A percentile compares a stretch with the other conserved stretches of the same genome.
Evolutionary conservation across 1,140 invertebrate species (phyloP).

Genomic region (Pollicipes pollicipes): DNA sequence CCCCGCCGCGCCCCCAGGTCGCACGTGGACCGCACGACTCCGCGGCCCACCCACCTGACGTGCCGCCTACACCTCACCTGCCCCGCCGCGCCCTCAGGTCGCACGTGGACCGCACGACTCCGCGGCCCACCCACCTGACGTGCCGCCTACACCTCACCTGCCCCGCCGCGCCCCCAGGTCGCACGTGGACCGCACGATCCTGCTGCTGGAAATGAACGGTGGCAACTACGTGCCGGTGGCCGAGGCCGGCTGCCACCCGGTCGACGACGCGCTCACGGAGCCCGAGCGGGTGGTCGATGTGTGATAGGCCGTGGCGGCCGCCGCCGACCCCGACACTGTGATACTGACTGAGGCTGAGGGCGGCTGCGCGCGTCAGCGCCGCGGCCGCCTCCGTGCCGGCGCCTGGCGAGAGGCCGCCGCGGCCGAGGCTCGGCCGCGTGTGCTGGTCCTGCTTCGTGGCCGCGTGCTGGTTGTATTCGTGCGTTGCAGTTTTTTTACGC

Average conservation of each 20-base stretch:
- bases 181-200: slow-evolving; percentile 69
- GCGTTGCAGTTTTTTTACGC: neutral
- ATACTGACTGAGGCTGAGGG: neutral
- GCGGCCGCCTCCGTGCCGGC: too few species aligned
- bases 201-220: slow-evolving; percentile 65
- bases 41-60: too few species aligned
- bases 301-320: neutral
- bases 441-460: too few species aligned
- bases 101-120: too few species aligned
- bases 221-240: slow-evolving; percentile 84
- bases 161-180: slow-evolving; percentile 37
- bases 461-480: too few species aligned
- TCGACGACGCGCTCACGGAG: neutral
- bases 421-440: too few species aligned
- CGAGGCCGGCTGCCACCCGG: slow-evolving; percentile 41
- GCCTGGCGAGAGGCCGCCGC: too few species aligned
- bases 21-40: too few species aligned
- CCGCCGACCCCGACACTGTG: neutral
- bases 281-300: neutral
- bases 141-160: too few species aligned
- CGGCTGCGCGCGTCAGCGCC: neutral
- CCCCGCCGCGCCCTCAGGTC: slow-evolving; percentile 38
- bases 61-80: too few species aligned
- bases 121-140: too few species aligned
- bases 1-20: too few species aligned